Percentiles rank a stretch among this genome's conserved stretches.
phyloP scores from a whole-genome alignment of 2,113 vertebrate species.

The Lampris megalopsis region DNA sequence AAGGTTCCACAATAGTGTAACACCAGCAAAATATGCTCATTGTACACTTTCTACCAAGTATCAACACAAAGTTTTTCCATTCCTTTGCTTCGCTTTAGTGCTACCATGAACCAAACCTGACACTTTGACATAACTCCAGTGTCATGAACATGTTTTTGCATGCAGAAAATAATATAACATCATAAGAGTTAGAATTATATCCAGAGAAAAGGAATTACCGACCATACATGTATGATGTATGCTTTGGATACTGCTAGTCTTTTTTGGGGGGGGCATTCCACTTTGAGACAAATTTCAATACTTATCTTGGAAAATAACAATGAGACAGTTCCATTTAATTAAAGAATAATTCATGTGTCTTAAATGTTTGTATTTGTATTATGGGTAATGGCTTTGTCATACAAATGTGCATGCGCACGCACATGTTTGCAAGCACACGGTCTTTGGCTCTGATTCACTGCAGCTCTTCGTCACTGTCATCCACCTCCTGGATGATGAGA shows the following conservation, averaged over 20 bases:
- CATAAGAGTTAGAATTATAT: slow-evolving; percentile 34
- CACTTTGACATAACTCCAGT: neutral
- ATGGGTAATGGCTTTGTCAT: slow-evolving; percentile 56
- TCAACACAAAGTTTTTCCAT: neutral
- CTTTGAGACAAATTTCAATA: slow-evolving; percentile 36
- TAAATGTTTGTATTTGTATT: slow-evolving; percentile 58
- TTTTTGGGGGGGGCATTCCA: slow-evolving; percentile 48
- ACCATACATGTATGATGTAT: slow-evolving; percentile 45
- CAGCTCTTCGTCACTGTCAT: slow-evolving; percentile 94
- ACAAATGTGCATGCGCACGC: slow-evolving; percentile 10
- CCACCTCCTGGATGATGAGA: slow-evolving; percentile 95
- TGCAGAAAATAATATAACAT: slow-evolving; percentile 45
- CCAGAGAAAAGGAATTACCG: slow-evolving; percentile 46
- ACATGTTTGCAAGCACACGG: neutral
- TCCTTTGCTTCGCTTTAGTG: slow-evolving; percentile 22
- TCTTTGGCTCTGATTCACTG: slow-evolving; percentile 77
- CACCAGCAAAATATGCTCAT: slow-evolving; percentile 9
- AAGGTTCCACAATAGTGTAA: slow-evolving; percentile 26
- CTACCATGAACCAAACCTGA: slow-evolving; percentile 17
- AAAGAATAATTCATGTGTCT: slow-evolving; percentile 42
- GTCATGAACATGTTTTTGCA: slow-evolving; percentile 41
- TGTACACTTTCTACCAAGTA: neutral
- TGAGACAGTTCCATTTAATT: slow-evolving; percentile 27
- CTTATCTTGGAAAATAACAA: slow-evolving; percentile 38
- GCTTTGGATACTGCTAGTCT: slow-evolving; percentile 71